Percentiles rank a stretch among this genome's conserved stretches.
These are phyloP conservation scores for Oligia fasciuncula DNA, from an alignment of 2,888 invertebrate species.

Conservation along the genomic window DNA sequence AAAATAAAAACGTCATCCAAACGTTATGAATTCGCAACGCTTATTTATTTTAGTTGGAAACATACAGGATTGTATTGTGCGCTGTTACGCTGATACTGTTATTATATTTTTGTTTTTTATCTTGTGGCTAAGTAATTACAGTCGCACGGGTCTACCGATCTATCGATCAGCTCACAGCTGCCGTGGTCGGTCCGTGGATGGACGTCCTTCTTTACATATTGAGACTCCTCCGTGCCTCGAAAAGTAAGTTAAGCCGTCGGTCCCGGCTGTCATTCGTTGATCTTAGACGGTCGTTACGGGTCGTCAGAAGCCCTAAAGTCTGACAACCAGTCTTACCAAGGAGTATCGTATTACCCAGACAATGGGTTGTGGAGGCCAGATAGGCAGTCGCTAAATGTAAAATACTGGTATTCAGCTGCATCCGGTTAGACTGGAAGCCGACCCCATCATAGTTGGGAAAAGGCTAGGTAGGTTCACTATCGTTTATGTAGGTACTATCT, in stretches of 20 bases:
- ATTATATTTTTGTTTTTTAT: no score
- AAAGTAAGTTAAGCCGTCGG: no score
- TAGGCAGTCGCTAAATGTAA: neutral
- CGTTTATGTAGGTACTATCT: neutral
- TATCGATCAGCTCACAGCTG: neutral
- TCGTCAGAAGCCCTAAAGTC: neutral
- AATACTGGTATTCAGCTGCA: neutral
- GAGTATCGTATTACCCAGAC: neutral
- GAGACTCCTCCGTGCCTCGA: neutral
- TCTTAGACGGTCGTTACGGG: neutral
- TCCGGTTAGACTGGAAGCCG: neutral
- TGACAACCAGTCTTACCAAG: neutral
- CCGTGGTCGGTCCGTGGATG: neutral
- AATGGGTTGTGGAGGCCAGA: neutral
- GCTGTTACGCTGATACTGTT: neutral
- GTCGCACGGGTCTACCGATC: neutral
- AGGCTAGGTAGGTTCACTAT: neutral
- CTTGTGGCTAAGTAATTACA: neutral
- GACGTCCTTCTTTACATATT: neutral
- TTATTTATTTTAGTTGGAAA: conserved; percentile 73
- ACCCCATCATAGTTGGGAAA: neutral
- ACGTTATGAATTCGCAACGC: conserved; percentile 84
- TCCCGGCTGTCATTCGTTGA: neutral
- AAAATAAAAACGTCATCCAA: conserved; percentile 82
- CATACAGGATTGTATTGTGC: conserved; percentile 57